Evolutionary conservation across 2,113 vertebrate species (phyloP), one percentile per base, ranked within the genome.

Genomic region (Siniperca knerii): DNA sequence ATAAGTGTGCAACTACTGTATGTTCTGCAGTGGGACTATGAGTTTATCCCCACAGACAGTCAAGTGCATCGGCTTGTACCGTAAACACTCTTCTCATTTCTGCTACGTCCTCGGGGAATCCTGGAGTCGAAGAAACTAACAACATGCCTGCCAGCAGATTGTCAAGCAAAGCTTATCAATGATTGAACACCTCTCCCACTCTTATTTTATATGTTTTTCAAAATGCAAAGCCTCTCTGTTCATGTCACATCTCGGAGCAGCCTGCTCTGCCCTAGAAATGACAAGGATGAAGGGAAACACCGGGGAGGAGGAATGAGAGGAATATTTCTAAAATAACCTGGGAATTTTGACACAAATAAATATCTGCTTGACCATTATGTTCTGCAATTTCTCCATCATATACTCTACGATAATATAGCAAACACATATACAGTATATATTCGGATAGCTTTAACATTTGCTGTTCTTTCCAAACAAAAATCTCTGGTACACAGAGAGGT

Each of bases 101-200:
- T 58, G 60, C 82, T 44, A 1, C 2, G 15, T 62, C 86, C 20
- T 66, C 42, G 16, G 60, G 76, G 81, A 88, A 84, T 67, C 46
- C 73, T 6, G 10, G 29, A 81, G 68, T 65, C 4, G 25, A 55
- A 82, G 75, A 58, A 82, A 58, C 75, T 16, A 76, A 42, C 82
- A 84, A 62, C 66, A n/a, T 9, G 60, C 15, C 76, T 74, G 73
- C 15, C 84, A 79, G 79, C 77, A 37, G 57, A 5, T 48, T 29
- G 83, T 89, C 82, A 86, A 50, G 87, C 85, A 83, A 25, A 89
- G 75, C 64, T 70, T 81, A 85, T 91, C 83, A 88, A 85, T 88
- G 79, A 89, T 83, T 91, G 83, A 92, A 86, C 42, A 20, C 65
- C 60, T 75, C 61, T 57, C 25, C 77, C 61, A 33, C 79, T 87